Evolutionary conservation across 2,113 vertebrate genomes (phyloP), one percentile per base, ranked within the genome.

Genomic region (Thamnophis sirtalis): DNA sequence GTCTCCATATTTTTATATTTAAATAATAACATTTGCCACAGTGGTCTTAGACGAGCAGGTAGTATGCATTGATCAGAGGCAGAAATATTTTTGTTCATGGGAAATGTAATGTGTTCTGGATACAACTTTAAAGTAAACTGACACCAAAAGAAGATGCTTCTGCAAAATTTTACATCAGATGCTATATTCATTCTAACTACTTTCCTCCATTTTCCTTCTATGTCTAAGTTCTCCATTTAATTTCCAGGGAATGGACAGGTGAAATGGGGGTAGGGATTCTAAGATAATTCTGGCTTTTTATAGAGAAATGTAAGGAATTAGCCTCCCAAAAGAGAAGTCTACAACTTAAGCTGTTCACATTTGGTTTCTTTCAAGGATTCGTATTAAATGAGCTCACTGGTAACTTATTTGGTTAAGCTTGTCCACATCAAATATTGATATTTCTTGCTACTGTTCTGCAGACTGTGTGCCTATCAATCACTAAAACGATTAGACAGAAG

Each of bases 361-460:
- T 90, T n/a, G 89, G 33, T 0, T 58, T 19, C 95, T 94, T 93
- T 94, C 28, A 89, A 84, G 91, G 19, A 63, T 92, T 26, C 2
- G 43, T 0, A 33, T 48, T 87, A 91, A 93, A 93, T 93, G 89
- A 60, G 1, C 43, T 21, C 10, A 4, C 15, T 93, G 49, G 21
- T 17, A 94, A 92, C 87, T 51, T 22, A 73, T 38, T 93, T 91
- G 85, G 28, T 50, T 92, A 86, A 93, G 90, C 24, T 54, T 33
- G 43, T 56, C 33, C 11, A 80, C 43, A 89, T 51, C 33, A 90
- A 92, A 93, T 89, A 60, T 28, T 90, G 55, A 2, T 87, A 87
- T 87, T 80, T 87, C 84, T 87, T 49, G 51, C 48, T 90, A 26
- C 1, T 19, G 22, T 49, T 92, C 85, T 92, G 51, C 28, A 92